phyloP scores from a whole-genome alignment of 1,140 invertebrate genomes.

The Drosophila rhopaloa region DNA sequence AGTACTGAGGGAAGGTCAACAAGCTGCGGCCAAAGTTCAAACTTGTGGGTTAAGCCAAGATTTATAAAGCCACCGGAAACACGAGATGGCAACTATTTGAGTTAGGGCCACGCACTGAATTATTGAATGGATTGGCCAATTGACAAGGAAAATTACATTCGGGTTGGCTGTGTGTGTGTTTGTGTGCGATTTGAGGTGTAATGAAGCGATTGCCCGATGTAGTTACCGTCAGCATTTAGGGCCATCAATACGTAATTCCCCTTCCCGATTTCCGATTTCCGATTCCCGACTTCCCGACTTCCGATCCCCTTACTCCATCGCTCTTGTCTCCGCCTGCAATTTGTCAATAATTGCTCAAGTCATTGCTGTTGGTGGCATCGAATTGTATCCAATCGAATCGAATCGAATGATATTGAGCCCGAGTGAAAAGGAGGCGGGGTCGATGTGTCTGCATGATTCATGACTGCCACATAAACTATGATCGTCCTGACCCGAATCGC shows the following conservation, averaged over 20 bases:
- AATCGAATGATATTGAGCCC: neutral
- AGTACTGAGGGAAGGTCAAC: slow-evolving; percentile 19
- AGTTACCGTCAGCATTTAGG: slow-evolving; percentile 56
- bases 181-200: slow-evolving; percentile 40
- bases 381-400: slow-evolving; percentile 6
- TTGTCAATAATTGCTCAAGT: slow-evolving; percentile 49
- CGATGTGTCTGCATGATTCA: slow-evolving; percentile 24
- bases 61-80: slow-evolving; percentile 37
- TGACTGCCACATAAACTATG: slow-evolving; percentile 26
- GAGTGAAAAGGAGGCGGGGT: neutral
- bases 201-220: slow-evolving; percentile 57
- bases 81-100: slow-evolving; percentile 42
- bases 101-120: slow-evolving; percentile 55
- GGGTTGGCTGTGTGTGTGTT: slow-evolving; percentile 1
- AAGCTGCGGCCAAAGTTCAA: slow-evolving; percentile 56
- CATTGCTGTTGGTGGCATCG: slow-evolving; percentile 21
- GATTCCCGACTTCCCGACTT: neutral
- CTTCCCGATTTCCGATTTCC: neutral
- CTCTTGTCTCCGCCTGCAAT: slow-evolving; percentile 4
- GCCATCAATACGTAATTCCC: slow-evolving; percentile 62
- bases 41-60: slow-evolving; percentile 56
- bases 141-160: slow-evolving; percentile 48
- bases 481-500: slow-evolving; percentile 14
- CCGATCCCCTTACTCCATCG: neutral
- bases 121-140: slow-evolving; percentile 64